Percentiles rank a stretch among this genome's conserved stretches.
phyloP scores from a whole-genome alignment of 1,140 invertebrate species.

The Zaprionus taronus region DNA sequence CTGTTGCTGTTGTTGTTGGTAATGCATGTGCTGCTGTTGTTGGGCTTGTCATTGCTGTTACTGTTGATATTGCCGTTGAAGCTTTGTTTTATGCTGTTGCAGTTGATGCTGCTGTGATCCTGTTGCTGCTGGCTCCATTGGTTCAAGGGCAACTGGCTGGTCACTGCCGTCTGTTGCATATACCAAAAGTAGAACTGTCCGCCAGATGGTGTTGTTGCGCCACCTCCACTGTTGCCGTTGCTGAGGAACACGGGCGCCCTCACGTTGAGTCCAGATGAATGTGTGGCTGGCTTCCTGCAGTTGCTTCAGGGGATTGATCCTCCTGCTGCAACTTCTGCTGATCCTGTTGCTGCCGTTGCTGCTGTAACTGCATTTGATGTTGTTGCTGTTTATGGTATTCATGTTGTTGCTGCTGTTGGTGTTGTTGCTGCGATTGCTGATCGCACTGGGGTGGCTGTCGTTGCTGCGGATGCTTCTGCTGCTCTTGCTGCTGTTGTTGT shows the following conservation, averaged over 20 bases:
- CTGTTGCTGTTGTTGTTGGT: background rate
- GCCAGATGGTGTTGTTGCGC: background rate
- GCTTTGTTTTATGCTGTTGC: background rate
- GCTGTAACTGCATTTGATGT: slow-evolving; percentile 4
- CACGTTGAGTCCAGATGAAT: background rate
- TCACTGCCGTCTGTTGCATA: background rate
- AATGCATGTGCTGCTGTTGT: background rate
- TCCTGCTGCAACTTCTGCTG: slow-evolving; percentile 3
- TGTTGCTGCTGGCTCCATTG: background rate
- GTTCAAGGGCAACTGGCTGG: background rate
- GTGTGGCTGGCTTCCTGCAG: background rate
- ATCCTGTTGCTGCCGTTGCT: background rate
- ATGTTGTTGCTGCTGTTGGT: slow-evolving; percentile 16
- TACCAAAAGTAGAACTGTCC: slow-evolving; percentile 1
- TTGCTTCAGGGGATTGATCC: background rate
- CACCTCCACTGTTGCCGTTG: background rate
- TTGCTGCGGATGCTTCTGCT: background rate
- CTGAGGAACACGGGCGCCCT: background rate
- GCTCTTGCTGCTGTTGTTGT: background rate
- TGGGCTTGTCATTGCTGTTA: background rate
- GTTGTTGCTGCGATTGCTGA: background rate
- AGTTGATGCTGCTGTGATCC: background rate
- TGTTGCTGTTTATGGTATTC: slow-evolving; percentile 14
- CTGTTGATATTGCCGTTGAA: background rate
- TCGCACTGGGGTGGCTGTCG: background rate